Percentiles rank a stretch among this genome's conserved stretches.
These are phyloP conservation scores for Eristalis tenax DNA, from an alignment of 2,888 invertebrate species.

Conservation along the genomic window DNA sequence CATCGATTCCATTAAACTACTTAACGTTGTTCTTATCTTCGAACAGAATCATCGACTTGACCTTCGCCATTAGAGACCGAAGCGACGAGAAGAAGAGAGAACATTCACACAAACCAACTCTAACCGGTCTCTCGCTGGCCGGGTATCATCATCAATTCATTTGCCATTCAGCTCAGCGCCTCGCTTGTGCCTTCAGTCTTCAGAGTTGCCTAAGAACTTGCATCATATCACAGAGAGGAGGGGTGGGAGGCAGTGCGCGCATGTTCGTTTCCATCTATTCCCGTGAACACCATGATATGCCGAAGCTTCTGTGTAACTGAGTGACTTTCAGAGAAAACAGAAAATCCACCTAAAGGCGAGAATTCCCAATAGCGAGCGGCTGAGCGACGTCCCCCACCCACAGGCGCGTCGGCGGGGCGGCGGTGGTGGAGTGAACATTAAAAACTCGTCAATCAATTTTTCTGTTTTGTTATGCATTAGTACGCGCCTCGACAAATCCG, in stretches of 20 bases:
- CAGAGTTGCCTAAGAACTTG: not conserved
- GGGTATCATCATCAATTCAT: not conserved
- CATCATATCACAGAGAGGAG: not conserved
- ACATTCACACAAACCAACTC: not conserved
- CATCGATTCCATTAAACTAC: slow-evolving; percentile 1
- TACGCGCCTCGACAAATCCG: not conserved
- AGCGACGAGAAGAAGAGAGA: not conserved
- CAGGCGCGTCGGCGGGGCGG: not conserved
- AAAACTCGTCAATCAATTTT: slow-evolving; percentile 59
- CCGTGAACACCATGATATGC: not conserved
- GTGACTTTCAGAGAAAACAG: not conserved
- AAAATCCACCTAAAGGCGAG: not conserved
- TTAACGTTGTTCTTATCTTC: not conserved
- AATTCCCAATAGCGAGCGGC: not conserved
- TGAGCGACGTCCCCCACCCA: not conserved
- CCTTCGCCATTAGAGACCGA: not conserved
- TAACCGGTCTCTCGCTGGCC: not conserved
- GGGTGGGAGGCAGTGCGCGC: not conserved
- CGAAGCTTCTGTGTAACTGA: not conserved
- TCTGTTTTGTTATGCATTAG: slow-evolving; percentile 49
- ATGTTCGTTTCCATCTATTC: not conserved
- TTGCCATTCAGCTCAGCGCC: not conserved
- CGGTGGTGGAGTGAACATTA: slow-evolving; percentile 10
- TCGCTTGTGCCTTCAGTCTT: not conserved
- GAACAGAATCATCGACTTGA: slow-evolving; percentile 1